Conservation (phyloP, 2,113 vertebrate species). For the Mungos mungo region DNA sequence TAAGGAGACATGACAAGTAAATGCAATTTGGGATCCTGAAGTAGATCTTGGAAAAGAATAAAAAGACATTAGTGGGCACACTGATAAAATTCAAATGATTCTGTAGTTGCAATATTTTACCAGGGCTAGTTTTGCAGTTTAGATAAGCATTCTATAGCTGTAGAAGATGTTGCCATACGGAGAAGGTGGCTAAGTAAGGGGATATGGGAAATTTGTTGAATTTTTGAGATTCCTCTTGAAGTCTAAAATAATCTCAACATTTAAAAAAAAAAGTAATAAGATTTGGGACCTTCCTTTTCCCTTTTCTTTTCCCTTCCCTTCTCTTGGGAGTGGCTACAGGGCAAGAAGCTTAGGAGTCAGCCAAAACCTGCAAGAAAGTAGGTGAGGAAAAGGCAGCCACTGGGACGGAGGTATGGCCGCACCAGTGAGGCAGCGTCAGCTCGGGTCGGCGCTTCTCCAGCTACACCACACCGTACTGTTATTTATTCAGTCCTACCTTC, state of each 20-base stretch:
- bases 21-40: background rate
- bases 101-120: background rate
- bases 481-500: background rate
- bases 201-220: background rate
- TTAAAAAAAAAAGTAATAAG: too few relatives aligned
- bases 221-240: background rate
- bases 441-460: background rate
- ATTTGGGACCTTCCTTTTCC: background rate
- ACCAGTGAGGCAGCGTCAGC: background rate
- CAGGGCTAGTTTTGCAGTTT: background rate
- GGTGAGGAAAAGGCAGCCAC: background rate
- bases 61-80: background rate
- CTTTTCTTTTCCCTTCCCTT: background rate
- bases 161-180: background rate
- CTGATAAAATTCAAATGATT: background rate
- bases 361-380: background rate
- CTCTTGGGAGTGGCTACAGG: background rate
- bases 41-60: background rate
- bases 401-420: too few relatives aligned
- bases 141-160: background rate
- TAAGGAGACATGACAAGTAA: background rate
- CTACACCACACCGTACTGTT: rapidly evolving
- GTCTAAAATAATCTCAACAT: background rate
- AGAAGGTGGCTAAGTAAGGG: background rate
- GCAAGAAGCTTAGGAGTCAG: background rate